Conservation (phyloP, 2,797 vertebrate genomes). For the Natrix natrix region DNA sequence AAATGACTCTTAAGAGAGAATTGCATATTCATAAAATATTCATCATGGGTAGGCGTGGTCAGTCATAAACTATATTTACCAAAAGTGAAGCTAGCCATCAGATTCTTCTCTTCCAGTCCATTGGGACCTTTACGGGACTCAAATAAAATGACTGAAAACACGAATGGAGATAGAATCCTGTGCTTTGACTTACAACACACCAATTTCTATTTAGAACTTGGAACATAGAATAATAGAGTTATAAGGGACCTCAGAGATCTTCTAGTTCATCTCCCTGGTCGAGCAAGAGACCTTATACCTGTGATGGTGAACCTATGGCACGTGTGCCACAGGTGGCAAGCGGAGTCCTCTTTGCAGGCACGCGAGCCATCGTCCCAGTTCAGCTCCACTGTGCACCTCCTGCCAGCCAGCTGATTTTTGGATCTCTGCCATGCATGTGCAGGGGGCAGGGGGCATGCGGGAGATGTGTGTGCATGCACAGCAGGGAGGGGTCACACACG, state of each 20-base stretch:
- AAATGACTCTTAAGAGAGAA: neutral
- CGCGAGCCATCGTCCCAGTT: no score
- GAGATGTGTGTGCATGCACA: no score
- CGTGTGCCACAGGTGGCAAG: no score
- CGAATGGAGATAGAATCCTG: neutral
- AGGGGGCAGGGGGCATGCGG: no score
- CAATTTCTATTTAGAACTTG: neutral
- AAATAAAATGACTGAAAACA: neutral
- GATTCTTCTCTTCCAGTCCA: neutral
- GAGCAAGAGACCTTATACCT: neutral
- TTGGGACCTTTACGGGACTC: neutral
- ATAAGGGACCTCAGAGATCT: neutral
- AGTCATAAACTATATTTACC: neutral
- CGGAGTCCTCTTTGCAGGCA: no score
- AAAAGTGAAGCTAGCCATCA: neutral
- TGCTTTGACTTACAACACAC: neutral
- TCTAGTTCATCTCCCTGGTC: neutral
- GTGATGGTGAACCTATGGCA: no score
- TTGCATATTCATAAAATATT: neutral
- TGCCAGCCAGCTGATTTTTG: no score
- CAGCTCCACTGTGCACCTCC: no score
- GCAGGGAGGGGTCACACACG: no score
- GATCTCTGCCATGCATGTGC: no score
- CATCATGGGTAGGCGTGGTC: neutral
- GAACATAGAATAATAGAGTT: neutral